Evolutionary conservation across 2,797 vertebrate genomes (phyloP), one percentile per base, ranked within the genome.

Genomic region (Coluber constrictor): DNA sequence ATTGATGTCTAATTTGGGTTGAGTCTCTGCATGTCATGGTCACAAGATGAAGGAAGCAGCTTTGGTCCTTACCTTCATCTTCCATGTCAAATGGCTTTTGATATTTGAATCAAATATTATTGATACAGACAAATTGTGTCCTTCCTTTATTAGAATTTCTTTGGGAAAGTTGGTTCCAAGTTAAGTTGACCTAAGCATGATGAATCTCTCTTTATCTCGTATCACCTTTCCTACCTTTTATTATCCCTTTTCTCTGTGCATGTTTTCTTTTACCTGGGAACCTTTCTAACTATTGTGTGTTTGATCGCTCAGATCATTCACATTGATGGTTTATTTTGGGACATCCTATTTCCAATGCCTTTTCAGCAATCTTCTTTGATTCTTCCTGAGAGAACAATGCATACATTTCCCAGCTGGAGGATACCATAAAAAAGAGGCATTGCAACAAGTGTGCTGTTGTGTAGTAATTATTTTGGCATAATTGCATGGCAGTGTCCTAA

Each of bases 341-440:
- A 87, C 92, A 60, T 89, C 32, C n/a, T 37, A 1, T 90, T 94
- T 92, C 96, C 90, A 93, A 87, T 92, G 95, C 94, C 93, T 90
- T 90, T 91, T 54, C 88, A 3, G 0, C 88, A 0, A 0, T 23
- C 93, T n/a, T 74, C 0, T 0, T 88, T 0, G 70, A 0, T 0
- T 8, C 87, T 0, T 91, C 79, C 8, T 95, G 0, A 0, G 74
- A 1, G 88, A 66, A 88, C 16, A 8, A 5, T 74, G 0, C 59
- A 0, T 0, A 55, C 5, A 90, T 6, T 70, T 1, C 0, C 0
- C 7, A 66, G 90, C 60, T 56, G 0, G 92, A 6, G 29, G 47
- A 54, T 2, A 70, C 4, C 4, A 11, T 1, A 2, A 0, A 94
- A 20, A 25, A 3, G 0, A 1, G 56, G 0, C 87, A 23, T 25